Evolutionary conservation across 1,140 invertebrate species (phyloP).

Genomic region (Medauroidea extradentata): DNA sequence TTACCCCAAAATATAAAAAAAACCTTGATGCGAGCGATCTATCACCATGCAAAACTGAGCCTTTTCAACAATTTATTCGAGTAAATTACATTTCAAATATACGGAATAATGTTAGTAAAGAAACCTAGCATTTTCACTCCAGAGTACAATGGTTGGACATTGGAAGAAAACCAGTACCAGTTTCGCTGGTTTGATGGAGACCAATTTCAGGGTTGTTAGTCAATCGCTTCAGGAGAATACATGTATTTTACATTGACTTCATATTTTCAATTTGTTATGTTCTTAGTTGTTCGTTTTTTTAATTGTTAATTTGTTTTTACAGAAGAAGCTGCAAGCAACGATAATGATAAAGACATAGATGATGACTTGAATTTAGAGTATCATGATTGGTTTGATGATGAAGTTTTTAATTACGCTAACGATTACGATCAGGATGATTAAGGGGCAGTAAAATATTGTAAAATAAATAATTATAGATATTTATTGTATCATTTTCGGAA

Average conservation of each 20-base stretch:
- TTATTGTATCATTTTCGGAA: no score
- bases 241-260: constrained; percentile 19
- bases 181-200: constrained; percentile 25
- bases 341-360: no score
- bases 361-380: constrained; percentile 10
- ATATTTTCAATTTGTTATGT: background rate
- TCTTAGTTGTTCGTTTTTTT: constrained; percentile 17
- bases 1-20: background rate
- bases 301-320: constrained; percentile 13
- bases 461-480: no score
- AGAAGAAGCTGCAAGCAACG: constrained; percentile 18
- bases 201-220: constrained; percentile 19
- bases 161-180: constrained; percentile 20
- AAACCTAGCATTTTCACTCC: constrained; percentile 17
- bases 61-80: constrained; percentile 14
- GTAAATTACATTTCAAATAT: constrained; percentile 10
- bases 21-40: constrained; percentile 13
- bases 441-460: background rate
- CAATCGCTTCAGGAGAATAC: constrained; percentile 19
- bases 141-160: constrained; percentile 20
- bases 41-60: constrained; percentile 19
- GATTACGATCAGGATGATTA: constrained; percentile 21
- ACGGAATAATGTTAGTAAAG: constrained; percentile 7
- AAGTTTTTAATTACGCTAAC: constrained; percentile 14
- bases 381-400: constrained; percentile 19